Evolutionary conservation across 2,888 invertebrate species (phyloP).

Genomic region (Graphium colonna): DNA sequence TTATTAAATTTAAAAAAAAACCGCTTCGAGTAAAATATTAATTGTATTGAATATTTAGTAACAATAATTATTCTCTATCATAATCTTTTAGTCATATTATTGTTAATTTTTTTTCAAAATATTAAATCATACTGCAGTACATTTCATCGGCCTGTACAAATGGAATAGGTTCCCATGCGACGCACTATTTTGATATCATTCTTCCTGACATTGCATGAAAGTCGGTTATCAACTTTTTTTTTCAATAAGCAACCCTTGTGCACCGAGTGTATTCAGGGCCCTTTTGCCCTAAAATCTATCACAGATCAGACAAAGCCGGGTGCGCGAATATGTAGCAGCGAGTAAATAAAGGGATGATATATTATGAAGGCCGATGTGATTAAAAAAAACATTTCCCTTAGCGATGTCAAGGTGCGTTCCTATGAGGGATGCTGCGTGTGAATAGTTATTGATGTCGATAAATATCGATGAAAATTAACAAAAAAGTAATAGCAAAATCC

Average conservation of each 20-base stretch:
- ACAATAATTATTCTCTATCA: no score
- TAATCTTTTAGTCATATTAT: no score
- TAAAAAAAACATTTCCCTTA: slow-evolving; percentile 74
- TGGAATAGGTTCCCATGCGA: slow-evolving; percentile 39
- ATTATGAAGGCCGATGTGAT: slow-evolving; percentile 72
- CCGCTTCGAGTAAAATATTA: neutral
- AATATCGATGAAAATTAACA: no score
- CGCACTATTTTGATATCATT: slow-evolving; percentile 28
- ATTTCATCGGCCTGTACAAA: no score
- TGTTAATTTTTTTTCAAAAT: neutral
- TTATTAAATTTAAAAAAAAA: no score
- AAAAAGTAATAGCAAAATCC: no score
- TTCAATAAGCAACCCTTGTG: slow-evolving; percentile 23
- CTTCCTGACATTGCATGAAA: slow-evolving; percentile 44
- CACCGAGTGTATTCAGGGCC: slow-evolving; percentile 47
- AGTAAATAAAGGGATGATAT: slow-evolving; percentile 78
- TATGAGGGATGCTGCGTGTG: slow-evolving; percentile 40
- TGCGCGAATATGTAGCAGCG: slow-evolving; percentile 72
- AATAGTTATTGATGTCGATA: slow-evolving; percentile 32
- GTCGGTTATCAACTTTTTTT: slow-evolving; percentile 35
- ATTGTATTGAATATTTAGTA: neutral
- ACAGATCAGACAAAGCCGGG: slow-evolving; percentile 54
- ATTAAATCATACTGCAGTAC: no score
- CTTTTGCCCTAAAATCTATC: slow-evolving; percentile 47
- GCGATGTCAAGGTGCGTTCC: slow-evolving; percentile 74